These are phyloP conservation scores for Drosophila lowei DNA, from an alignment of 1,140 invertebrate species.

Conservation along the genomic window DNA sequence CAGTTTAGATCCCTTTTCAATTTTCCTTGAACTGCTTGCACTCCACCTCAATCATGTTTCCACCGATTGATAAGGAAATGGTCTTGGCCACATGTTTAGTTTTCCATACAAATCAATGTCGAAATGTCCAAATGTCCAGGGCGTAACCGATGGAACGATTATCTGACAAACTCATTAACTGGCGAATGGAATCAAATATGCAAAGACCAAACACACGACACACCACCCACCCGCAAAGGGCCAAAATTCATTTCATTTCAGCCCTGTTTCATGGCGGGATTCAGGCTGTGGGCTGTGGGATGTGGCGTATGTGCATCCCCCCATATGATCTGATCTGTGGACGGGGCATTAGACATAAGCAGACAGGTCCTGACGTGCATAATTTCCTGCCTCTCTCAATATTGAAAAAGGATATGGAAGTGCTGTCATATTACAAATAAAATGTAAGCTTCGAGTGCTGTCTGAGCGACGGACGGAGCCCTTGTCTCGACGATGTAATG, in stretches of 20 bases:
- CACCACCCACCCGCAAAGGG: slow-evolving; percentile 10
- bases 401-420: slow-evolving; percentile 71
- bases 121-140: no score
- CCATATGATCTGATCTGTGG: slow-evolving; percentile 6
- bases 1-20: no score
- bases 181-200: slow-evolving; percentile 60
- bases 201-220: slow-evolving; percentile 42
- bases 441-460: slow-evolving; percentile 62
- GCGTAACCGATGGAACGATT: slow-evolving; percentile 2
- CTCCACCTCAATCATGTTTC: no score
- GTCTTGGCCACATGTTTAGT: no score
- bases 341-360: slow-evolving; percentile 62
- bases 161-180: slow-evolving; percentile 54
- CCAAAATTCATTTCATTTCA: slow-evolving; percentile 4
- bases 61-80: no score
- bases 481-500: slow-evolving; percentile 46
- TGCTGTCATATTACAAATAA: slow-evolving; percentile 75
- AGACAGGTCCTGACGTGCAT: slow-evolving; percentile 71
- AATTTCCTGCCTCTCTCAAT: slow-evolving; percentile 71
- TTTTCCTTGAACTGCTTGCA: no score
- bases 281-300: no score
- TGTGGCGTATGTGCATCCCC: no score
- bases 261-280: no score
- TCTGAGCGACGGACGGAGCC: not conserved
- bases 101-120: no score